These are phyloP conservation scores for Colossoma macropomum DNA, from an alignment of 2,113 vertebrate genomes.

Conservation along the genomic window DNA sequence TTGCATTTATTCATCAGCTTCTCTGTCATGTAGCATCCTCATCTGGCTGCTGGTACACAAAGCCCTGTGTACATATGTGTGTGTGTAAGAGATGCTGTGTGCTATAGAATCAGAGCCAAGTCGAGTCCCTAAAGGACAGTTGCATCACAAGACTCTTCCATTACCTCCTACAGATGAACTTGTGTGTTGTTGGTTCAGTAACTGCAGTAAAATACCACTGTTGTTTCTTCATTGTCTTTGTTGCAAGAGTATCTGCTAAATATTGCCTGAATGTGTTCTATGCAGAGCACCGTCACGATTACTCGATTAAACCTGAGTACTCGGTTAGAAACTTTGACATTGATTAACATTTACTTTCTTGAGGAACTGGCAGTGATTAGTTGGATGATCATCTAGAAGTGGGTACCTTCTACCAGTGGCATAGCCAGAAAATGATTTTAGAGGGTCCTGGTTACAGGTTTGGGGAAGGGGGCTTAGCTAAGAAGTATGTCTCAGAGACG, in stretches of 20 bases:
- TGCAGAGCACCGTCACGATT: not conserved
- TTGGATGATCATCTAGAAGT: too few relatives aligned
- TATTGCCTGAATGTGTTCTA: too few relatives aligned
- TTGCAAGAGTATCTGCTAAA: not conserved
- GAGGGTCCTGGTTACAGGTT: too few relatives aligned
- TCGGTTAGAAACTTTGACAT: too few relatives aligned
- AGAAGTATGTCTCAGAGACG: too few relatives aligned
- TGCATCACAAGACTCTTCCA: not conserved
- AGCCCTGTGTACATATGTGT: not conserved
- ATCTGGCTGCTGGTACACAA: not conserved
- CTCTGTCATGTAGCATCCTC: not conserved
- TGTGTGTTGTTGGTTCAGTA: constrained; percentile 12
- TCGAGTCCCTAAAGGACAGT: not conserved
- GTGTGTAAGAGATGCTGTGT: constrained; percentile 3
- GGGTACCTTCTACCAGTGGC: too few relatives aligned
- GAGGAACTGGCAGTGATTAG: too few relatives aligned
- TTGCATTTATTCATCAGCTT: not conserved
- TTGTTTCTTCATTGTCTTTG: not conserved
- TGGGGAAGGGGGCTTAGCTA: too few relatives aligned
- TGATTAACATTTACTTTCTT: too few relatives aligned
- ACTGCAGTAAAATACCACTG: not conserved
- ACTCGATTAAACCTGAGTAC: too few relatives aligned
- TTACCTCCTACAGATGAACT: constrained; percentile 22
- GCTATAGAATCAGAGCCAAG: not conserved
- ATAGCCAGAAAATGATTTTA: too few relatives aligned